Base-by-base conservation (phyloP, 1,140 invertebrate genomes). In the Bombus fervidus region DNA sequence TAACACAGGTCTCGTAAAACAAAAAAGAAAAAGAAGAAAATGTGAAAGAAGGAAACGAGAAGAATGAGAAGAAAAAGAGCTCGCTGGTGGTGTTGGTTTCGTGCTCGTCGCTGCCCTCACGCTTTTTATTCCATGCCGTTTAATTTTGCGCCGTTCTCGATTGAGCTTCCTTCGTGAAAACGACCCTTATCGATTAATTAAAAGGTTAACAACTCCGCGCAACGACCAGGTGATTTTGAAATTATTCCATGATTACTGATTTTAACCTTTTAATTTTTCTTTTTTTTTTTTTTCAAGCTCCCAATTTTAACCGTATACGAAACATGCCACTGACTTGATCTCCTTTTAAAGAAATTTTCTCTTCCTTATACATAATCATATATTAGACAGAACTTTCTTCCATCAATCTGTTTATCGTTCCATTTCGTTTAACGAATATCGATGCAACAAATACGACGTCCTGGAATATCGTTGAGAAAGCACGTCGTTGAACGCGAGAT, bases 111-210 rank as follows among this genome's bases (percentile, higher is more conserved):
- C 39, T 37, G 6, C 41, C 25, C 6, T 25, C 12, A 4, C 18
- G n/a, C 59, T 53, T 80, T 80, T 80, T 80, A 8, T 69, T 66
- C 43, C 0, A 34, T 22, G 69, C 53, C 34, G 41, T 62, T 81
- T 53, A 69, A 78, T 69, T 76, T 69, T 47, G 34, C 25, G 13
- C 43, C 34, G 37, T 22, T 64, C 72, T 5, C 39, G 72, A 64
- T 76, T 31, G 37, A 37, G 43, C 47, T 76, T 53, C 31, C 72
- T 53, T 6, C 8, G 13, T 28, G 53, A 47, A 47, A 82, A 53
- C n/a, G 59, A 3, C 74, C 69, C 47, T 78, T 34, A 34, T 77
- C 43, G 74, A 78, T 83, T 77, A 83, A 78, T 83, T 78, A 69
- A 64, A 78, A 47, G 81, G 59, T 39, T 68, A 25, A 69, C 74